A percentile compares a stretch with the other conserved stretches of the same genome.
Evolutionary conservation across 1,140 invertebrate species (phyloP).

Genomic region (Hypothenemus hampei): DNA sequence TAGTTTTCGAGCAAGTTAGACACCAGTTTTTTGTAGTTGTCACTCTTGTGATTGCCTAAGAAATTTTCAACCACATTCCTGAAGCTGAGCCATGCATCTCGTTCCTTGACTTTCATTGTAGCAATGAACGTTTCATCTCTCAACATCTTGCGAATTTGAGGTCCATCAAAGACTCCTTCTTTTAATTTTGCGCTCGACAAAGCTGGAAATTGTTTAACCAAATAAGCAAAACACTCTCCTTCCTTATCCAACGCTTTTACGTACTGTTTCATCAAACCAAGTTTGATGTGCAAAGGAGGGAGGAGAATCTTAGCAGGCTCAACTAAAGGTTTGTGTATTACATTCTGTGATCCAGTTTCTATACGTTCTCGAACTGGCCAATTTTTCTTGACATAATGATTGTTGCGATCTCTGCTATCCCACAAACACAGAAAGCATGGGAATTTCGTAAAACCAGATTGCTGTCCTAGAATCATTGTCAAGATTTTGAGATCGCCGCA

Average conservation of each 20-base stretch:
- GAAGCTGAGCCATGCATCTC: constrained; percentile 17
- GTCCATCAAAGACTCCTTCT: constrained; percentile 29
- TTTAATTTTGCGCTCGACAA: constrained; percentile 23
- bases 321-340: constrained; percentile 3
- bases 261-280: constrained; percentile 29
- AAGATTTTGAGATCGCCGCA: constrained; percentile 21
- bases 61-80: constrained; percentile 25
- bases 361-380: too few species aligned
- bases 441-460: constrained; percentile 12
- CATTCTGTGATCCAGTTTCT: constrained; percentile 27
- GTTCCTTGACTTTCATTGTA: constrained; percentile 3
- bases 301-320: constrained; percentile 32
- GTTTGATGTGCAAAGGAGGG: constrained; percentile 43
- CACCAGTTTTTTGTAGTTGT: constrained; percentile 29
- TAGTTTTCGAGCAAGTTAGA: constrained; percentile 25
- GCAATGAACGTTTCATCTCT: constrained; percentile 6
- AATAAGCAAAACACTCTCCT: constrained; percentile 12
- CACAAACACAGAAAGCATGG: too few species aligned
- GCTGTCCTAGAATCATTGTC: constrained; percentile 8
- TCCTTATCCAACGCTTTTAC: too few species aligned
- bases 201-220: constrained; percentile 22
- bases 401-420: constrained; percentile 12
- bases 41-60: constrained; percentile 27
- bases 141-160: constrained; percentile 18
- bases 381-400: constrained; percentile 36